Evolutionary conservation across 2,888 invertebrate species (phyloP), one percentile per base, ranked within the genome.

Genomic region (Conus canariensis): DNA sequence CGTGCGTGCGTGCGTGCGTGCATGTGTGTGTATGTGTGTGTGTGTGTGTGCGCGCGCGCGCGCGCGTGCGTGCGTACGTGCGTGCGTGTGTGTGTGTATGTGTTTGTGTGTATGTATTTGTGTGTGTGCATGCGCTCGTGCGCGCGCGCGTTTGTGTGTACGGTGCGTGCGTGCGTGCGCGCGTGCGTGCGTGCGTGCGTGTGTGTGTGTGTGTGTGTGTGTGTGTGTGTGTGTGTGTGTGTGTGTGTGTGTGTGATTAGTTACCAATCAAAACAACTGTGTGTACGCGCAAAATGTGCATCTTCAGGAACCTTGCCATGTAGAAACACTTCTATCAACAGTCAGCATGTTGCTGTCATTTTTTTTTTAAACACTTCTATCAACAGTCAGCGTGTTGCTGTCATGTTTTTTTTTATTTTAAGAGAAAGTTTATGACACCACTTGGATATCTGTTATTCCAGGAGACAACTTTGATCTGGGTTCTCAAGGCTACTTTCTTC

Each of bases 211-310:
- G 56, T 56, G 82, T 83, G 82, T 83, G 56, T 56, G 56, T 83
- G 4, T 83, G 83, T 83, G 58, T 83, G 83, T 83, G 83, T 83
- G 83, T 83, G 83, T 83, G 83, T 83, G 83, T 83, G 83, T 83
- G 83, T 77, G 77, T 25, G 70, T 70, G 80, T 80, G 80, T 80
- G 80, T 80, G 80, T 80, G 80, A 10, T 22, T 45, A 45, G 45
- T 45, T 45, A 45, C 3, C 45, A 45, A 45, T 45, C 45, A 45
- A 45, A 45, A 45, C 30, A 45, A 45, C 45, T 4, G 3, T 45
- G 4, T 45, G 45, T 45, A 45, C 45, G 4, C 45, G 45, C 45
- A 45, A 45, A 45, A 45, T 45, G 2, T 45, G 45, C 45, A 45
- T 45, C 45, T 2, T 45, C 45, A 45, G 45, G 45, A 45, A 45